Base-by-base conservation (phyloP, 1,140 invertebrate genomes). In the Venturia canescens region DNA sequence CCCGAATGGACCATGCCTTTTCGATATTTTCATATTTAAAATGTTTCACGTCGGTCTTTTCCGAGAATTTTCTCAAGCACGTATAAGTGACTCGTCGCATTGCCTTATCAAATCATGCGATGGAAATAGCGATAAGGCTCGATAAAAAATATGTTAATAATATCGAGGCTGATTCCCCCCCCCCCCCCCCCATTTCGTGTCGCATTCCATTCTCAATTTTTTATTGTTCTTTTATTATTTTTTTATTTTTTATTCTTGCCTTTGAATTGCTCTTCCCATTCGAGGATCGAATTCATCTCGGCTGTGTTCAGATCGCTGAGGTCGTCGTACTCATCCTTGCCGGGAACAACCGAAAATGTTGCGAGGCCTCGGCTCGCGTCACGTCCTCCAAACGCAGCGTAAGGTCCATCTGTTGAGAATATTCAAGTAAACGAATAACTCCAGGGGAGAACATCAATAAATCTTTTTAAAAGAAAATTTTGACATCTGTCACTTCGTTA, bases 221-320 rank as follows among this genome's bases (percentile, higher is more conserved):
- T 44, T 1, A 44, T 11, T 44, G 5, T 13, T 63, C 60, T 29
- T 4, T 18, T 18, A 0, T 57, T n/a, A 34, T 34, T 31, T 69
- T 18, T 9, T 15, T 5, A 1, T 29, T 31, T 18, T 69, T 34
- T 66, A 0, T 2, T 31, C 72, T 90, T 93, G 97, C 97, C 98
- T 94, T 96, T 96, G 90, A 99, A 98, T 90, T 99, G 98, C 92
- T 96, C 96, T 90, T 99, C 98, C 98, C 98, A 99, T 92, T 99
- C 98, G 84, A 93, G 94, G 1, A 99, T 95, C 44, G 95, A 96
- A 81, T 97, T 96, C 96, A 97, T 97, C 92, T 97, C 94, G 91
- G 95, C 94, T 9, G 95, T 94, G 86, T 95, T 97, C 15, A 99
- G 94, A 92, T 99, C 98, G 91, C 97, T 98, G 9, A 99, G 92